Percentiles rank a stretch among this genome's conserved stretches.
These are phyloP conservation scores for Silurus meridionalis DNA, from an alignment of 2,113 vertebrate genomes.

Conservation along the genomic window DNA sequence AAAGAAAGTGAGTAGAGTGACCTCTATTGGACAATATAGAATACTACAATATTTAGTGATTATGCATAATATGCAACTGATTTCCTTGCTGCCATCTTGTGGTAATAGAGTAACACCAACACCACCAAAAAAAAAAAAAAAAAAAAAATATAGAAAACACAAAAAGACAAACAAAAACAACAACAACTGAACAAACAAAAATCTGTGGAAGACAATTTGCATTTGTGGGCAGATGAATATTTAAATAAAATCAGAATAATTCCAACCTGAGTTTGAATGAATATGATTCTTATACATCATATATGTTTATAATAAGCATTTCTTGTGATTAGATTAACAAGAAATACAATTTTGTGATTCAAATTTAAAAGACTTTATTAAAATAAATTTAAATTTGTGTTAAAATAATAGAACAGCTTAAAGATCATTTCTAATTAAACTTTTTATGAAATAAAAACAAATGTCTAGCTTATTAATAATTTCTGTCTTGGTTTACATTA, in stretches of 20 bases:
- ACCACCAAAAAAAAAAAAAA: neutral
- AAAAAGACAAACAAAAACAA: neutral
- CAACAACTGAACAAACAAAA: neutral
- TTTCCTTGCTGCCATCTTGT: slow-evolving; percentile 45
- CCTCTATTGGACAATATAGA: slow-evolving; percentile 32
- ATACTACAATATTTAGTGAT: slow-evolving; percentile 3
- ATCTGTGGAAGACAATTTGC: neutral
- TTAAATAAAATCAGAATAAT: neutral
- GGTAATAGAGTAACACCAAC: neutral
- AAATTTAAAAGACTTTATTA: neutral
- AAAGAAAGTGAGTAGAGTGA: slow-evolving; percentile 1
- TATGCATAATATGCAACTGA: neutral
- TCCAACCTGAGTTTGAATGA: neutral
- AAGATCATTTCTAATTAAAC: neutral
- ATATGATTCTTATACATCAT: neutral
- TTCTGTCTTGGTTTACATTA: neutral
- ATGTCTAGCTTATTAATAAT: neutral
- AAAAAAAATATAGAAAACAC: neutral
- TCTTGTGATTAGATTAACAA: neutral
- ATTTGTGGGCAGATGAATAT: neutral
- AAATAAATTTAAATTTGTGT: neutral
- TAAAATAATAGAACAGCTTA: neutral
- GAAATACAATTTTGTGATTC: neutral
- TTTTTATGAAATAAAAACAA: neutral
- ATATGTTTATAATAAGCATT: neutral